Evolutionary conservation across 2,888 invertebrate genomes (phyloP), one percentile per base, ranked within the genome.

Genomic region (Amphimallon solstitiale): DNA sequence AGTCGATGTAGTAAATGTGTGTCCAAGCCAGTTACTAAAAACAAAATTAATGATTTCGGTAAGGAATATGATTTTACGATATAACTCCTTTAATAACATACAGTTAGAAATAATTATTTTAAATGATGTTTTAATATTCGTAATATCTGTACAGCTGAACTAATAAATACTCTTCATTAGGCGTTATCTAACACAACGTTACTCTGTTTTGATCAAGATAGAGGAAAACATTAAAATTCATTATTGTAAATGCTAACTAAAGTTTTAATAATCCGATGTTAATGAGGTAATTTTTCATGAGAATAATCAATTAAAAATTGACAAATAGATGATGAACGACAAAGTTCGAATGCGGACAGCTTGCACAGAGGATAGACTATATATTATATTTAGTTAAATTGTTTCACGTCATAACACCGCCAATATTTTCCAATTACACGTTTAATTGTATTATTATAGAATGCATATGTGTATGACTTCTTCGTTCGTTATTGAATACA

Each of bases 401-500:
- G 56, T 56, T 56, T 40, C 23, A 56, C 40, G 64, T 46, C 46
- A 23, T 37, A 43, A 46, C 35, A 45, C 52, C 43, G 62, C 17
- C 40, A 51, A 17, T 63, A 61, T 54, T 62, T 51, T 66, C 62
- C 66, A 66, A 66, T 66, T 66, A 62, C 48, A 23, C 46, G 51
- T 56, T 66, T 66, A 66, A 66, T 66, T 62, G 52, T 61, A 63
- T 66, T 66, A 66, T 66, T 66, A 66, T 52, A 46, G 63, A 59
- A 61, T 21, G 52, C 45, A 1, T 43, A 12, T 43, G 17, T 62
- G 23, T 48, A 35, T 49, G 62, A 46, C 23, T 40, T 40, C 43
- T 49, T 52, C 49, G 52, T 49, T 52, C 49, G 52, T 45, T 63
- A 43, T 40, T 49, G 43, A 63, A 52, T 37, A 40, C 51, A 19